Base-by-base conservation (phyloP, 2,888 invertebrate species). In the Cyclophora punctaria region DNA sequence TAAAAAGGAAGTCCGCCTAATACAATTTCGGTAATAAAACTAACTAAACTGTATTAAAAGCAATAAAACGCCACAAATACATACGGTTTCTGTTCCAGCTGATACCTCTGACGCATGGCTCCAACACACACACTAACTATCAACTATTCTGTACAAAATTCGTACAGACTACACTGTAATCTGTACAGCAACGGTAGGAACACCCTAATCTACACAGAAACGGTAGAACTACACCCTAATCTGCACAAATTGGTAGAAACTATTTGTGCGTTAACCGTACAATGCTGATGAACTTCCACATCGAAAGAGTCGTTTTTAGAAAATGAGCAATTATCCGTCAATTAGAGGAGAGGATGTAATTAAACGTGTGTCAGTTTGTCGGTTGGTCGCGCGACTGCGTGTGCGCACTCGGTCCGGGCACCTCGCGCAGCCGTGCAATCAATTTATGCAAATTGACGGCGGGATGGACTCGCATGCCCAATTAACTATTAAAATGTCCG, bases 361-460 rank as follows among this genome's bases (percentile, higher is more conserved):
- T 86, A 84, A 78, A 80, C 84, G 86, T 85, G 84, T 83, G 80
- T 80, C 85, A 77, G 84, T 80, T 78, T 67, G 83, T 80, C 83
- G 80, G 81, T 75, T 80, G 80, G 78, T 78, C 78, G 83, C 80
- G 78, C 83, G 85, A 85, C 86, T 86, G 73, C 68, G 66, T 54
- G 60, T 64, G 62, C 61, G 62, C 62, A 60, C 64, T 58, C 50
- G 48, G 56, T 60, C 57, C 67, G 70, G 65, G 68, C 75, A 75
- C 74, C 74, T 71, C 76, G 70, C 68, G 71, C 67, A 72, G 69
- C 37, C 71, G 69, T 75, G 79, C 80, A 77, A 86, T 85, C 85
- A 85, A 86, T 86, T 87, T 80, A 88, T 88, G 86, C 80, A 87
- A 87, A 88, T 87, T 82, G 76, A 66, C 67, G 68, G 73, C 80